A percentile compares a stretch with the other conserved stretches of the same genome.
These are phyloP conservation scores for Gavia stellata DNA, from an alignment of 2,113 vertebrate species.

Conservation along the genomic window DNA sequence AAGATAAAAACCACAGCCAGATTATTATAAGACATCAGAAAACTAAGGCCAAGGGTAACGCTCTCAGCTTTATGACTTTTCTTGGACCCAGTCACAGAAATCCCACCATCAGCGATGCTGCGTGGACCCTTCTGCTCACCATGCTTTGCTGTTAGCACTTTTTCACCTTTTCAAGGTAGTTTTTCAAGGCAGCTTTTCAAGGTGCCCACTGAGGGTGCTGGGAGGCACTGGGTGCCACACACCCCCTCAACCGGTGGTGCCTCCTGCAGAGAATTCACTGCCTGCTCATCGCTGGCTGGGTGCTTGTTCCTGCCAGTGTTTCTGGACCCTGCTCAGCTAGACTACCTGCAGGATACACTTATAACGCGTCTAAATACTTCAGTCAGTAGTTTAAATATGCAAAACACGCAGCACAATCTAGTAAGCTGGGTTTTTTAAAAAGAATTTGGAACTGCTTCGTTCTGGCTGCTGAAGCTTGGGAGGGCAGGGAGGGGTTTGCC, in stretches of 20 bases:
- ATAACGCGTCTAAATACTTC: not conserved
- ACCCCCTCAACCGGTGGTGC: not conserved
- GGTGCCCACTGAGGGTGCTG: not conserved
- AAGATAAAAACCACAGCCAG: not conserved
- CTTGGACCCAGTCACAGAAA: not conserved
- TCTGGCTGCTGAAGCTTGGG: not conserved
- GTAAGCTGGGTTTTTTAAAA: fast-evolving
- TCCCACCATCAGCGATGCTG: not conserved
- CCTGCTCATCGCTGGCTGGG: not conserved
- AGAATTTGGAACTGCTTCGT: not conserved
- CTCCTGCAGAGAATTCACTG: not conserved
- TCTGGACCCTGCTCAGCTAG: not conserved
- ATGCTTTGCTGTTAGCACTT: not conserved
- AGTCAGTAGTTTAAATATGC: not conserved
- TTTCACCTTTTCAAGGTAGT: not conserved
- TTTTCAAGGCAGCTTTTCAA: not conserved
- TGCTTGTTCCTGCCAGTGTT: not conserved
- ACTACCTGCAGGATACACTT: not conserved
- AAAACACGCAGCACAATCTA: not conserved
- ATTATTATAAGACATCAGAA: not conserved
- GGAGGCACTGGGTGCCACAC: not conserved
- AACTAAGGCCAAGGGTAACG: not conserved
- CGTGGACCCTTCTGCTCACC: not conserved
- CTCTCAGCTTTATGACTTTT: not conserved
- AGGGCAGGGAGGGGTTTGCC: not conserved